Conservation (phyloP, 2,797 vertebrate genomes). For the Morelia viridis region DNA sequence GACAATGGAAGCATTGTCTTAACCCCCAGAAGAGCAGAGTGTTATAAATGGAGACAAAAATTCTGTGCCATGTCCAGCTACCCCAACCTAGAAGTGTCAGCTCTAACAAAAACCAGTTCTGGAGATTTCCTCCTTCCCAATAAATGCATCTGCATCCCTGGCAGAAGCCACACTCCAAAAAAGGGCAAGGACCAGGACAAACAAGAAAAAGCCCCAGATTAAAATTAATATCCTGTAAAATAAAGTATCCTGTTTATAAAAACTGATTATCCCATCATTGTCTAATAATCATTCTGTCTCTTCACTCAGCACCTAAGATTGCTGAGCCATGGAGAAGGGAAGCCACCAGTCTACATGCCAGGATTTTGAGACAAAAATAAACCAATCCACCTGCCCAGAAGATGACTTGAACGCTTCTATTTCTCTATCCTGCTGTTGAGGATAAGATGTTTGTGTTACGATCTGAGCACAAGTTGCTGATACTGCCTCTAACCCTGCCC, state of each 20-base stretch:
- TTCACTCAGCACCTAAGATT: not conserved
- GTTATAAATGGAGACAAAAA: not conserved
- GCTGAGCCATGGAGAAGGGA: not conserved
- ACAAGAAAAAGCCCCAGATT: not conserved
- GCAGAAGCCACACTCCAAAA: not conserved
- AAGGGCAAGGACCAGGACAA: not conserved
- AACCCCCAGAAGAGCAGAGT: not conserved
- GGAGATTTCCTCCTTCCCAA: not conserved
- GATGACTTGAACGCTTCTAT: not conserved
- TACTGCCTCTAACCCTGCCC: not conserved
- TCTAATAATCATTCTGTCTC: not conserved
- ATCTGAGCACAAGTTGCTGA: not conserved
- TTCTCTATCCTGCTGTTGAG: not conserved
- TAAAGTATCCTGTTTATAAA: not conserved
- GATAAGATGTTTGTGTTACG: not conserved
- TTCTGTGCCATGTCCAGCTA: not conserved
- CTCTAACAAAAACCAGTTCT: not conserved
- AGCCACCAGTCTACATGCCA: not conserved
- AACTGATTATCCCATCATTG: not conserved
- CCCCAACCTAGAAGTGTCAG: not conserved
- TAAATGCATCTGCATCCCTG: not conserved
- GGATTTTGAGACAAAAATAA: not conserved
- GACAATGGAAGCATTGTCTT: not conserved
- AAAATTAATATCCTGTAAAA: not conserved
- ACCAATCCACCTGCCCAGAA: not conserved